Percentiles rank a stretch among this genome's conserved stretches.
Conservation (phyloP, 2,888 invertebrate species). For the Drosophila nr. medialis region DNA sequence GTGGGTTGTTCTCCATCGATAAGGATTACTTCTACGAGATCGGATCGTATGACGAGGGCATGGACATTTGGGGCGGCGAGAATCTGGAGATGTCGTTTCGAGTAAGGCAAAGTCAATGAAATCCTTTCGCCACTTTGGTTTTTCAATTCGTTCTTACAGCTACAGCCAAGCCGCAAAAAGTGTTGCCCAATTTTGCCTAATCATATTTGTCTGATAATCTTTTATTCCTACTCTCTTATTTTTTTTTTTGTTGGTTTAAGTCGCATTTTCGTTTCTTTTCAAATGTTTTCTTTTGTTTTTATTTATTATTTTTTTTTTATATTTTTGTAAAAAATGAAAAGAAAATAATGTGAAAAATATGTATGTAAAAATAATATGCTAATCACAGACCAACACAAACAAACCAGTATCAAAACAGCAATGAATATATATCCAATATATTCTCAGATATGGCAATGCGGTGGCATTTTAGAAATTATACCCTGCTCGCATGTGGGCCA, state of each 20-base stretch:
- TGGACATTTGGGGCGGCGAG: slow-evolving; percentile 98
- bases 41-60: slow-evolving; percentile 99
- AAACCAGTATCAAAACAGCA: slow-evolving; percentile 58
- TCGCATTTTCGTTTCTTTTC: slow-evolving; percentile 7
- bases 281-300: slow-evolving; percentile 19
- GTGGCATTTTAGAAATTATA: slow-evolving; percentile 96
- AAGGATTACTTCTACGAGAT: slow-evolving; percentile 98
- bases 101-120: slow-evolving; percentile 79
- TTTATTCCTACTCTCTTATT: slow-evolving; percentile 11
- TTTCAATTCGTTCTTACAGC: slow-evolving; percentile 59
- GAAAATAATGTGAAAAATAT: slow-evolving; percentile 21
- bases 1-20: slow-evolving; percentile 97
- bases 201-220: slow-evolving; percentile 25
- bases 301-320: slow-evolving; percentile 12
- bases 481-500: slow-evolving; percentile 98
- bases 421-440: slow-evolving; percentile 41
- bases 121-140: slow-evolving; percentile 34
- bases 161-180: slow-evolving; percentile 74
- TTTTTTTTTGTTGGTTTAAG: slow-evolving; percentile 22
- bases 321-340: slow-evolving; percentile 14
- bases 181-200: slow-evolving; percentile 56
- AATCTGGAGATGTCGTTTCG: slow-evolving; percentile 86
- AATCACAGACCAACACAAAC: slow-evolving; percentile 57
- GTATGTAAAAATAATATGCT: slow-evolving; percentile 24
- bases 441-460: slow-evolving; percentile 97